phyloP scores from a whole-genome alignment of 2,113 vertebrate genomes.

The Eudyptes chrysolophus region DNA sequence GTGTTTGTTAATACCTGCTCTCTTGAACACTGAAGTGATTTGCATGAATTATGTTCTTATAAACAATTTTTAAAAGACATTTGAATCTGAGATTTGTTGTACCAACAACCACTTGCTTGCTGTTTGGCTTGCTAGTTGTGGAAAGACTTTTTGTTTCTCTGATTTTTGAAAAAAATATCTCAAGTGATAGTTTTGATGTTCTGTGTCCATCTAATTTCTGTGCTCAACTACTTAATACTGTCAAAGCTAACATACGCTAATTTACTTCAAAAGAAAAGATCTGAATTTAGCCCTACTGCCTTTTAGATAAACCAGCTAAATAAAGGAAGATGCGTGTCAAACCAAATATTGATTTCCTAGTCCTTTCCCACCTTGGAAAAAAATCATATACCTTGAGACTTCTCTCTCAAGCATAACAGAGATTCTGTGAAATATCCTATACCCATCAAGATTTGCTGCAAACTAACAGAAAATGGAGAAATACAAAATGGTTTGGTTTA shows the following conservation, averaged over 20 bases:
- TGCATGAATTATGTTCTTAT: background rate
- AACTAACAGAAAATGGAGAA: background rate
- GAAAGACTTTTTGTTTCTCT: background rate
- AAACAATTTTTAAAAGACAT: background rate
- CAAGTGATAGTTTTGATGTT: background rate
- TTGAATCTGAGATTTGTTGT: background rate
- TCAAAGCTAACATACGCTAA: background rate
- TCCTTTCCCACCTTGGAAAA: background rate
- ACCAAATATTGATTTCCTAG: background rate
- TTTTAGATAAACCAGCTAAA: background rate
- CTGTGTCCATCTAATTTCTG: background rate
- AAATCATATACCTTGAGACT: background rate
- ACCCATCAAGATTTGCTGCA: background rate
- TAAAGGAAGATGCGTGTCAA: background rate
- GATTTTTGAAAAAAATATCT: background rate
- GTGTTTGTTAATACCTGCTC: background rate
- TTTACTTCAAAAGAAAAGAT: background rate
- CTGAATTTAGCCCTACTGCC: background rate
- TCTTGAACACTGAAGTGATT: background rate
- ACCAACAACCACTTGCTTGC: background rate
- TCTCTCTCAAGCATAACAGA: background rate
- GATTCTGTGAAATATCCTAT: background rate
- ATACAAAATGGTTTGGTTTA: background rate
- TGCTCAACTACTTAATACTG: background rate
- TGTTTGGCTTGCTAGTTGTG: background rate